A percentile compares a stretch with the other conserved stretches of the same genome.
These are phyloP conservation scores for Neelides sp. DNA, from an alignment of 1,140 invertebrate species.

Conservation along the genomic window DNA sequence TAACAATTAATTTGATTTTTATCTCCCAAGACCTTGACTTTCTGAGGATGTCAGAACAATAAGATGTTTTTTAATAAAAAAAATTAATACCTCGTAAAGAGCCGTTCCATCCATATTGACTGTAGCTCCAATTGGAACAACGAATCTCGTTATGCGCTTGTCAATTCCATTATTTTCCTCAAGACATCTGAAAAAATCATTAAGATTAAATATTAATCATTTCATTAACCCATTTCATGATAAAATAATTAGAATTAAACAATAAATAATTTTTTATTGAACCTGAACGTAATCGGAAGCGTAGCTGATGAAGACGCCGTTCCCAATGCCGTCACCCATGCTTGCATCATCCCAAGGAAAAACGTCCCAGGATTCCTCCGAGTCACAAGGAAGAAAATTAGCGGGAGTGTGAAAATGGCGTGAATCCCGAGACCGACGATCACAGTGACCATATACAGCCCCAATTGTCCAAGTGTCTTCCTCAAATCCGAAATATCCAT, in stretches of 20 bases:
- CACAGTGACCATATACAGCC: constrained; percentile 41
- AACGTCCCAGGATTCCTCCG: constrained; percentile 38
- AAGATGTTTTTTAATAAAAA: too few relatives aligned
- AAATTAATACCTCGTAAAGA: constrained; percentile 16
- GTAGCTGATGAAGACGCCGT: constrained; percentile 32
- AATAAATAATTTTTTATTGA: background rate
- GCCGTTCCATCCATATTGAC: constrained; percentile 38
- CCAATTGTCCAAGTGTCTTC: constrained; percentile 39
- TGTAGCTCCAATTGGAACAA: constrained; percentile 40
- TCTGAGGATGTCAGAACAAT: too few relatives aligned
- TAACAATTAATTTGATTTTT: too few relatives aligned
- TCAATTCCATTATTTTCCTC: constrained; percentile 49
- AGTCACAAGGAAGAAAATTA: constrained; percentile 37
- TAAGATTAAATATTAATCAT: constrained; percentile 49
- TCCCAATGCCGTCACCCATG: constrained; percentile 40
- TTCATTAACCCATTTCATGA: too few relatives aligned
- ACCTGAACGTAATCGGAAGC: constrained; percentile 16
- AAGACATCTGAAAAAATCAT: too few relatives aligned
- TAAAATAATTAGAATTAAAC: constrained; percentile 30
- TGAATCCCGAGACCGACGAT: constrained; percentile 38
- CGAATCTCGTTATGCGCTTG: constrained; percentile 45
- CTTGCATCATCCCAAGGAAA: constrained; percentile 37
- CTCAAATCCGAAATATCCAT: constrained; percentile 41
- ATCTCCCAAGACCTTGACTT: too few relatives aligned
- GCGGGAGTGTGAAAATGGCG: constrained; percentile 36